phyloP scores from a whole-genome alignment of 2,888 invertebrate species.

The Macrosoma leucophasiata region DNA sequence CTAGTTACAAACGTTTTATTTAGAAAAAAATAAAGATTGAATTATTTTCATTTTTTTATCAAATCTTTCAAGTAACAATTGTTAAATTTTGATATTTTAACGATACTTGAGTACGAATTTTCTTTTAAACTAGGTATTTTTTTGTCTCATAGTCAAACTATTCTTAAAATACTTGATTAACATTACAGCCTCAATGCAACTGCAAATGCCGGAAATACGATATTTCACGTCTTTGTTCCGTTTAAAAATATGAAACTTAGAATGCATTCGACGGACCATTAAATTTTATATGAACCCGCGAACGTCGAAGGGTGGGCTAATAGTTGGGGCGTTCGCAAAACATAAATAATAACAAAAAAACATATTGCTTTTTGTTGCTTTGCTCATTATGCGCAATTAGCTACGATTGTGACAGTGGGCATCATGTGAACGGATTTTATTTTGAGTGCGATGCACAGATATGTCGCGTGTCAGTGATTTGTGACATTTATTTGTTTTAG shows the following conservation, averaged over 20 bases:
- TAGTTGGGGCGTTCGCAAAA: slow-evolving; percentile 51
- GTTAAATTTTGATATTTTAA: too few species aligned
- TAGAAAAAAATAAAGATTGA: too few species aligned
- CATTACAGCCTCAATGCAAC: too few species aligned
- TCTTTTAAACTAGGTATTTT: too few species aligned
- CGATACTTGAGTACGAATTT: too few species aligned
- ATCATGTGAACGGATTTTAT: slow-evolving; percentile 65
- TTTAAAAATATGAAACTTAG: slow-evolving; percentile 41
- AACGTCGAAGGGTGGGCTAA: slow-evolving; percentile 52
- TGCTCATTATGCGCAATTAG: slow-evolving; percentile 75
- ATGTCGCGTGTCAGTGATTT: too few species aligned
- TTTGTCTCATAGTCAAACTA: neutral
- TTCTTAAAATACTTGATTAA: too few species aligned
- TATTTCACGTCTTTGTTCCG: slow-evolving; percentile 63
- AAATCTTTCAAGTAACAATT: too few species aligned
- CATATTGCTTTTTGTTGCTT: slow-evolving; percentile 67
- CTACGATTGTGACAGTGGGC: slow-evolving; percentile 66
- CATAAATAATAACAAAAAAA: slow-evolving; percentile 71
- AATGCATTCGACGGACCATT: slow-evolving; percentile 59
- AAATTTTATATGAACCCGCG: slow-evolving; percentile 69
- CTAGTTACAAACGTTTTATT: too few species aligned
- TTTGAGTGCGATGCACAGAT: slow-evolving; percentile 37
- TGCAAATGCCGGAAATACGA: slow-evolving; percentile 62
- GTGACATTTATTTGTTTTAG: too few species aligned
- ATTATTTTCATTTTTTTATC: too few species aligned